phyloP scores from a whole-genome alignment of 2,113 vertebrate species.

The Hystrix cristata region DNA sequence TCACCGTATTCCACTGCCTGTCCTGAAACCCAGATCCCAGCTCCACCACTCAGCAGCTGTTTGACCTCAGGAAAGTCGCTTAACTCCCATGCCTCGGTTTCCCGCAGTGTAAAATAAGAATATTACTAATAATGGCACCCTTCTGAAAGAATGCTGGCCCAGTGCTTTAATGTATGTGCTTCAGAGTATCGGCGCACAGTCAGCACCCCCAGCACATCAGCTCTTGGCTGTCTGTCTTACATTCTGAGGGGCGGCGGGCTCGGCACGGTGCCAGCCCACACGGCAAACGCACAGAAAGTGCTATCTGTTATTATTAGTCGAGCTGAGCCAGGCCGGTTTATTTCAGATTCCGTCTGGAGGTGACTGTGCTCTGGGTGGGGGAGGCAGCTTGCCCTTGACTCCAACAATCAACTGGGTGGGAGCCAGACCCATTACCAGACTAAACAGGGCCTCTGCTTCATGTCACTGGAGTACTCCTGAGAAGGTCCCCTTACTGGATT shows the following conservation, averaged over 20 bases:
- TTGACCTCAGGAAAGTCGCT: not conserved
- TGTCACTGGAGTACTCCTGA: slow-evolving; percentile 68
- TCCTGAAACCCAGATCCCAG: not conserved
- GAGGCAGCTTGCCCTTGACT: slow-evolving; percentile 49
- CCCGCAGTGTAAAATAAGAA: not conserved
- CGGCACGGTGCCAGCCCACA: slow-evolving; percentile 60
- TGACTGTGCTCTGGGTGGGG: slow-evolving; percentile 36
- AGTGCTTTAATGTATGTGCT: not conserved
- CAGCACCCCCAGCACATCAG: not conserved
- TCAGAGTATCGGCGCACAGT: not conserved
- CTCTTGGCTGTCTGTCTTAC: not conserved
- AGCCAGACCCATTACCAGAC: slow-evolving; percentile 59
- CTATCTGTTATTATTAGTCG: slow-evolving; percentile 73
- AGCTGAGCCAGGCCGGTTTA: slow-evolving; percentile 75
- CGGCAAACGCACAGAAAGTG: not conserved
- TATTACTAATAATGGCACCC: not conserved
- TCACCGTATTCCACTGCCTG: not conserved
- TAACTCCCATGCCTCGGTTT: not conserved
- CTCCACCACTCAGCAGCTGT: not conserved
- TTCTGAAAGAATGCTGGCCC: not conserved
- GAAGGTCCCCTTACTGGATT: slow-evolving; percentile 21
- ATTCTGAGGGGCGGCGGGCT: not conserved
- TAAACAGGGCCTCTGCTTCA: slow-evolving; percentile 66
- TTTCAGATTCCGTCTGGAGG: slow-evolving; percentile 78
- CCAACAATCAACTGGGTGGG: not conserved